Evolutionary conservation across 2,888 invertebrate species (phyloP), one percentile per base, ranked within the genome.

Genomic region (Tortrix viridana): DNA sequence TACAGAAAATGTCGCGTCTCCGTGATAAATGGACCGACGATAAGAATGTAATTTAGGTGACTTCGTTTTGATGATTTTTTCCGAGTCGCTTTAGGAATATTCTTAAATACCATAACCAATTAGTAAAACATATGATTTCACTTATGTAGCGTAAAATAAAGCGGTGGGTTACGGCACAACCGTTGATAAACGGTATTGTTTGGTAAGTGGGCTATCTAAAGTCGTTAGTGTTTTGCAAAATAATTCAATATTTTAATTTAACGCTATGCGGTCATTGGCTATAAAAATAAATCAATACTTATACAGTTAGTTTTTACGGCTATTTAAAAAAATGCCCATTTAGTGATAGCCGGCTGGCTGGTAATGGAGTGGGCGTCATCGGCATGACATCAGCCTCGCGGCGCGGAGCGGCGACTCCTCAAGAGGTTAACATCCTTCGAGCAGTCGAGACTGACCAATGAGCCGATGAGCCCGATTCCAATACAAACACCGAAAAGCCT

Each of bases 391-490:
- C 85, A 87, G 74, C 75, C 74, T 74, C 69, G 58, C 66, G 69
- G 68, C 66, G 72, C 37, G 37, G 50, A 67, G 69, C 73, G 67
- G 65, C 62, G 69, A 57, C 58, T 65, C 62, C 63, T 66, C 53
- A 7, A 71, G 82, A 88, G 89, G 89, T 89, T 78, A 89, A 89
- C 80, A 88, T 87, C 89, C 89, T 88, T 76, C 75, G 74, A 61
- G 71, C 74, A 78, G 76, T 79, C 75, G 76, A 75, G 79, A 73
- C 74, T 77, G 79, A 74, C 82, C 78, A 77, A 77, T 75, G 72
- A 73, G 72, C 80, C 83, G 82, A 84, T 82, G 71, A 77, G 74
- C 74, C 75, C 72, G 67, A 74, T 76, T 77, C 75, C 74, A 78
- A 81, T 72, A 74, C 73, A 80, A 79, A 78, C 75, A 76, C 79